Base-by-base conservation (phyloP, 2,888 invertebrate genomes). In the Lasioglossum leucozonium region DNA sequence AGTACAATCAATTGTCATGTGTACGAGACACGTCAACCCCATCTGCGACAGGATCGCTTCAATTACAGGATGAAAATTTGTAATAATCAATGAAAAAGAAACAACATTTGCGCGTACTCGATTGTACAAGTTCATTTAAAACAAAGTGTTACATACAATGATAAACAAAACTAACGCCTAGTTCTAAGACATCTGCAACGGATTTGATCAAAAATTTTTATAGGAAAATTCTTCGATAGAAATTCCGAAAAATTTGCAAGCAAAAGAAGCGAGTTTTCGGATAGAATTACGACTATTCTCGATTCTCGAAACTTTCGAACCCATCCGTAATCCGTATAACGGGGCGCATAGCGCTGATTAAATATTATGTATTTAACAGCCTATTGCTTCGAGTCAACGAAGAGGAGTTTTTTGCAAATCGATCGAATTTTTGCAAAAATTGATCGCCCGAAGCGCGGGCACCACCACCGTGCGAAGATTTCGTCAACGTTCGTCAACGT, bases 381-480 rank as follows among this genome's bases (percentile, higher is more conserved):
- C 74, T 75, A 72, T 11, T 81, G 77, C 78, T 82, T 82, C 80
- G 76, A 84, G 65, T 42, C 65, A 81, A 87, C 82, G 67, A 82
- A 82, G 84, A 72, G 47, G 37, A 73, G 51, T 81, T 77, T 42
- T n/a, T 82, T 37, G 22, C 42, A 34, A 51, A 51, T 51, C 51
- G 51, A 10, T 42, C 42, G 42, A 42, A 42, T 42, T 42, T 42
- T 42, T 42, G 42, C 42, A 42, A 42, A 42, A 42, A 11, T 51
- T 79, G 44, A 22, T 75, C 67, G 67, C 42, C 26, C 72, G 67
- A 81, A 73, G 81, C 79, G 80, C 81, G 79, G 89, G 87, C 90
- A 88, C 88, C 92, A 92, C 87, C 83, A 92, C 91, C 90, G 91
- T 89, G 91, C 92, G 90, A 93, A 92, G 91, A 89, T 92, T 92